phyloP scores from a whole-genome alignment of 2,113 vertebrate species.

The Salvelinus fontinalis region DNA sequence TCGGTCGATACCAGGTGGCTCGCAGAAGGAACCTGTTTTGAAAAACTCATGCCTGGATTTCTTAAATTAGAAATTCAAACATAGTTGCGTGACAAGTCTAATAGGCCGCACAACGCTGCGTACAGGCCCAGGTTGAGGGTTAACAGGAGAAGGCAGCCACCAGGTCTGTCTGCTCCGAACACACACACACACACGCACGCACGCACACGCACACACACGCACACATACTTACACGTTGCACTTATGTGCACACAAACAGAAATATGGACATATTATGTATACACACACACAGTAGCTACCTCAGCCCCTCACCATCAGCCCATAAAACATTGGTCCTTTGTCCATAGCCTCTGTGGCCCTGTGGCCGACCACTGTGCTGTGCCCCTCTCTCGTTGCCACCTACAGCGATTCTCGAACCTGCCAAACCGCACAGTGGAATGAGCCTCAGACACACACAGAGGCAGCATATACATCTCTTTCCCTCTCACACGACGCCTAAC shows the following conservation, averaged over 20 bases:
- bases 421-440: conserved; percentile 69
- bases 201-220: not conserved
- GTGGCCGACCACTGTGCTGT: not conserved
- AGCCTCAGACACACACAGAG: conserved; percentile 64
- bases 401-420: conserved; percentile 58
- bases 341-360: not conserved
- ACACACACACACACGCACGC: not conserved
- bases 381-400: conserved; percentile 55
- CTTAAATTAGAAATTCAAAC: conserved; percentile 58
- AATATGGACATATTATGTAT: conserved; percentile 36
- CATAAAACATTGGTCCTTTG: conserved; percentile 1
- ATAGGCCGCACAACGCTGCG: conserved; percentile 48
- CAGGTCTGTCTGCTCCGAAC: not conserved
- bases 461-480: conserved; percentile 45
- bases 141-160: conserved; percentile 21
- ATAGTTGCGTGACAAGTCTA: conserved; percentile 58
- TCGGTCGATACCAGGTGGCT: conserved; percentile 46
- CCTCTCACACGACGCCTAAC: conserved; percentile 53
- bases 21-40: conserved; percentile 48
- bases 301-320: not conserved
- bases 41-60: conserved; percentile 58
- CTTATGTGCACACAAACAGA: not conserved
- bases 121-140: conserved; percentile 38
- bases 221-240: not conserved
- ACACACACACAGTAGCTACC: not conserved